Conservation (phyloP, 1,140 invertebrate genomes). For the Pygmarrhopalites habei region DNA sequence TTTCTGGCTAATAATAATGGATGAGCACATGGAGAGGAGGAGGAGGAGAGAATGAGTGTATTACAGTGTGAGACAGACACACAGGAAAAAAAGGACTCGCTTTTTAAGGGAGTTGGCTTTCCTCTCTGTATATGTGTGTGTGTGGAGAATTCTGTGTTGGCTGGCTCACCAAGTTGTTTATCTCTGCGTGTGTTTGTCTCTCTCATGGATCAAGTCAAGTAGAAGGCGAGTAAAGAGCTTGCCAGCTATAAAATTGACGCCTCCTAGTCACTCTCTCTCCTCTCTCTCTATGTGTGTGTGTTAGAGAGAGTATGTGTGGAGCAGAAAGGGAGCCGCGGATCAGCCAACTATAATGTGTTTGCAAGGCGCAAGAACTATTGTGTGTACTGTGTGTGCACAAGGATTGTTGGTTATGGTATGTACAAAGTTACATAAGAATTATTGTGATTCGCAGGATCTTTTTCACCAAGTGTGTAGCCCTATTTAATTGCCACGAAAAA, state of each 20-base stretch:
- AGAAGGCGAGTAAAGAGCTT: conserved; percentile 22
- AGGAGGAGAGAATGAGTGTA: neutral
- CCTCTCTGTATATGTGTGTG: neutral
- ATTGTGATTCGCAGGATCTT: too few relatives aligned
- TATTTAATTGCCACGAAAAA: too few relatives aligned
- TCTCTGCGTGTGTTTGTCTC: conserved; percentile 4
- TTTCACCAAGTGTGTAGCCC: too few relatives aligned
- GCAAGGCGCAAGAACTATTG: too few relatives aligned
- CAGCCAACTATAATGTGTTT: too few relatives aligned
- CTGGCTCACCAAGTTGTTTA: neutral
- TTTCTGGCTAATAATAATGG: neutral
- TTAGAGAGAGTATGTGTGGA: too few relatives aligned
- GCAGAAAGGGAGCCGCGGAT: too few relatives aligned
- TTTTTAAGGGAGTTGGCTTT: neutral
- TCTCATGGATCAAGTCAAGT: conserved; percentile 8
- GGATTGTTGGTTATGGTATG: too few relatives aligned
- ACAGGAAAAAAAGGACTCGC: neutral
- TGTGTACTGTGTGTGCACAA: too few relatives aligned
- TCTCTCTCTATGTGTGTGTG: too few relatives aligned
- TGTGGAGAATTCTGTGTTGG: neutral
- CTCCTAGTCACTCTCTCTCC: conserved; percentile 23
- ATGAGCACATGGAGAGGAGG: neutral
- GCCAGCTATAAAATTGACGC: conserved; percentile 27
- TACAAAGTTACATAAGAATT: too few relatives aligned
- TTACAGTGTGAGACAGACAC: neutral